phyloP scores from a whole-genome alignment of 2,797 vertebrate species.

The Heteromormyrus szaboi region DNA sequence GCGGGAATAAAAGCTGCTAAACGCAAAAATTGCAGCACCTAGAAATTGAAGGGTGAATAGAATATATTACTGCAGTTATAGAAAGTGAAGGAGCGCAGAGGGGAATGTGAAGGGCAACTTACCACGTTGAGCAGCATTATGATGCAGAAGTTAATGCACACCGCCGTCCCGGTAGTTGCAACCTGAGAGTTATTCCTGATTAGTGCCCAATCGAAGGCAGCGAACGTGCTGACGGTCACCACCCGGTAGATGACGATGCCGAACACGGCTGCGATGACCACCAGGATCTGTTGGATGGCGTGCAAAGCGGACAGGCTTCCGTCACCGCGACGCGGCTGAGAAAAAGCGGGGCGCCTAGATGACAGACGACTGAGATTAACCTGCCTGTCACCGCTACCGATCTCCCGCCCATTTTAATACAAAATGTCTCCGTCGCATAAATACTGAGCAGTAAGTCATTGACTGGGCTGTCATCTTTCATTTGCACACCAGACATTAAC shows the following conservation, averaged over 20 bases:
- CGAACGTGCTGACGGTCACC: conserved; percentile 90
- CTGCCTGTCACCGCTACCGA: neutral
- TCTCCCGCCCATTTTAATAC: neutral
- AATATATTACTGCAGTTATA: neutral
- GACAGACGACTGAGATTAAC: neutral
- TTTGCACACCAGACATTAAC: neutral
- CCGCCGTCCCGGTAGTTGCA: conserved; percentile 84
- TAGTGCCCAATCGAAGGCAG: conserved; percentile 87
- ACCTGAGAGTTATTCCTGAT: conserved; percentile 95
- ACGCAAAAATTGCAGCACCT: neutral
- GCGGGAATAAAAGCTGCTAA: neutral
- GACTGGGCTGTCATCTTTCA: conserved; percentile 4
- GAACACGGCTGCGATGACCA: conserved; percentile 88
- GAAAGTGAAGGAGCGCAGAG: neutral
- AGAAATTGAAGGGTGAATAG: neutral
- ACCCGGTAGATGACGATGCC: conserved; percentile 91
- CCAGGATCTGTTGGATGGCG: conserved; percentile 68
- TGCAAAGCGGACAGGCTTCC: neutral
- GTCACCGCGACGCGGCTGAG: neutral
- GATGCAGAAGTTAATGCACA: conserved; percentile 91
- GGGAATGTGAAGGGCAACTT: conserved; percentile 42
- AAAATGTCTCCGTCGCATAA: neutral
- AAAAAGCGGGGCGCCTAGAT: neutral
- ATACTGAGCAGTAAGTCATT: neutral
- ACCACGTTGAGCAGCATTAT: conserved; percentile 93